phyloP scores from a whole-genome alignment of 1,140 invertebrate genomes.

The Drosophila murphyi region DNA sequence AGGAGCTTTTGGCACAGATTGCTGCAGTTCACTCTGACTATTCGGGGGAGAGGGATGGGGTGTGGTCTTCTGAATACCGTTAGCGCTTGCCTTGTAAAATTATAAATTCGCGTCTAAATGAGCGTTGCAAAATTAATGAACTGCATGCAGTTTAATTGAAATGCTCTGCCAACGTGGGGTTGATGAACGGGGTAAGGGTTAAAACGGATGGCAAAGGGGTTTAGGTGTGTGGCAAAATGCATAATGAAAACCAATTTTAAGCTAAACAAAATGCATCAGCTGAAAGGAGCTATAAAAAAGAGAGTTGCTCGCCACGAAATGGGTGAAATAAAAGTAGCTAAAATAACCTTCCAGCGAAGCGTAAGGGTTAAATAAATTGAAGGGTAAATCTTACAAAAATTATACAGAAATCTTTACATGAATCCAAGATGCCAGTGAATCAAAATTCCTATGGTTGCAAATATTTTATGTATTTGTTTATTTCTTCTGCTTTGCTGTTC shows the following conservation, averaged over 20 bases:
- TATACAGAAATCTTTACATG: too few species aligned
- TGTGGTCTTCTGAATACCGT: neutral
- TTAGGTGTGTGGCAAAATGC: constrained; percentile 34
- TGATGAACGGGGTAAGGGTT: neutral
- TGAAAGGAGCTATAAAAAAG: neutral
- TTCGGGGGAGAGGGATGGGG: neutral
- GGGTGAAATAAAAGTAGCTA: too few species aligned
- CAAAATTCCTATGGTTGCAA: too few species aligned
- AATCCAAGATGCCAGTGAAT: too few species aligned
- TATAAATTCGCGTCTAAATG: constrained; percentile 83
- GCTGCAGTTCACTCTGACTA: constrained; percentile 4
- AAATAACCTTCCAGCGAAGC: too few species aligned
- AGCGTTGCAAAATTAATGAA: constrained; percentile 82
- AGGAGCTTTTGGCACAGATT: neutral
- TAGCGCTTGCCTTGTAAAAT: constrained; percentile 58
- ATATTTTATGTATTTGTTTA: too few species aligned
- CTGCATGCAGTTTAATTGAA: constrained; percentile 82
- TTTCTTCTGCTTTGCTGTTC: too few species aligned
- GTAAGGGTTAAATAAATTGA: too few species aligned
- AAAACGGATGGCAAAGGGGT: neutral
- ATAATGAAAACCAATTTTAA: constrained; percentile 52
- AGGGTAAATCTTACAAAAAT: too few species aligned
- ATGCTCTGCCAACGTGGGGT: constrained; percentile 59
- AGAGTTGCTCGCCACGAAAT: too few species aligned
- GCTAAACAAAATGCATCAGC: constrained; percentile 29